Evolutionary conservation across 2,888 invertebrate species (phyloP).

Genomic region (Drosophila multiciliata): DNA sequence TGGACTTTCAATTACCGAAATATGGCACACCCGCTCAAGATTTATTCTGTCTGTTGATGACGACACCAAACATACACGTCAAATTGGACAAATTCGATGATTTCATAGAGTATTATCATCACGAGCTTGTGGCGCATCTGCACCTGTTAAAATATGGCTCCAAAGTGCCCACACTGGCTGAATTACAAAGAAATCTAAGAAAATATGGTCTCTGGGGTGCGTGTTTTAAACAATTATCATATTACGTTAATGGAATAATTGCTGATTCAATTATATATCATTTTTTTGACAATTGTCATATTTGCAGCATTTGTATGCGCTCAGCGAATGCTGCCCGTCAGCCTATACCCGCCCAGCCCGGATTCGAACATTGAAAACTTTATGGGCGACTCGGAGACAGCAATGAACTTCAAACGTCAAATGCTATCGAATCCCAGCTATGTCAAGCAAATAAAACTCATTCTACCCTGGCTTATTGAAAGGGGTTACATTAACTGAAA

Average conservation of each 20-base stretch:
- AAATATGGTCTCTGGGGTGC: constrained; percentile 77
- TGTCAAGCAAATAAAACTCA: constrained; percentile 70
- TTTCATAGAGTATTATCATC: constrained; percentile 81
- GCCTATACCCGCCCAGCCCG: constrained; percentile 70
- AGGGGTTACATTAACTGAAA: constrained; percentile 58
- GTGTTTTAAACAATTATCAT: constrained; percentile 6
- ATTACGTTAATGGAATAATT: constrained; percentile 1
- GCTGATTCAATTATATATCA: constrained; percentile 17
- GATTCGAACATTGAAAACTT: constrained; percentile 75
- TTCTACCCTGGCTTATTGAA: constrained; percentile 81
- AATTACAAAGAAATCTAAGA: constrained; percentile 74
- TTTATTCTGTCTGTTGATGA: constrained; percentile 77
- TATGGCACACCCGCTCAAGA: constrained; percentile 82
- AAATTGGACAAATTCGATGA: constrained; percentile 80
- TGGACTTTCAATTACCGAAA: constrained; percentile 82
- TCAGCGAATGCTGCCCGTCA: constrained; percentile 67
- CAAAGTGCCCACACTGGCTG: constrained; percentile 71
- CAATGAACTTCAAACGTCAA: constrained; percentile 66
- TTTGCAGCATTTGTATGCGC: constrained; percentile 65
- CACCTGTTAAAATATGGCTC: constrained; percentile 71
- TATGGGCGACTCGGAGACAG: constrained; percentile 60
- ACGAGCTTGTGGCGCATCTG: constrained; percentile 70
- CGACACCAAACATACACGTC: constrained; percentile 76
- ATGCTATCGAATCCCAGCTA: constrained; percentile 76
- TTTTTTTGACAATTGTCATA: constrained; percentile 1